phyloP scores from a whole-genome alignment of 1,140 invertebrate species.

The Phthorimaea operculella region DNA sequence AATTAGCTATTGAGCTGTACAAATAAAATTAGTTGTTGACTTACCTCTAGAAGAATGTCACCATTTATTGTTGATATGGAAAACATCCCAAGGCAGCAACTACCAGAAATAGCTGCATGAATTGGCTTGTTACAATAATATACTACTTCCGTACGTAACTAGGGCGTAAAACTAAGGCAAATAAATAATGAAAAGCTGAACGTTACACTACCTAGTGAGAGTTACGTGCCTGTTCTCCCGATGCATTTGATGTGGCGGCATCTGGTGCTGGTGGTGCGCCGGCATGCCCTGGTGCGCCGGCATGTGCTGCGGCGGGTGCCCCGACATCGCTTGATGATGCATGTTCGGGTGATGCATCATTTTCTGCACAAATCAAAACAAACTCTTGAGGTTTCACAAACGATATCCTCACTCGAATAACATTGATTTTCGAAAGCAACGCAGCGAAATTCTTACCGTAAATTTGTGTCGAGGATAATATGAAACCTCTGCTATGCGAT shows the following conservation, averaged over 20 bases:
- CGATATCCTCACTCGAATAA: conserved; percentile 17
- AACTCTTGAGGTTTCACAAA: conserved; percentile 24
- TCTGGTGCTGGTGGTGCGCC: conserved; percentile 54
- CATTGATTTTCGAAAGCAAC: neutral
- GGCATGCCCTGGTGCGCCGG: conserved; percentile 56
- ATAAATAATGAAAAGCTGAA: conserved; percentile 38
- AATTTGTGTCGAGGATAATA: conserved; percentile 37
- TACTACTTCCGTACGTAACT: neutral
- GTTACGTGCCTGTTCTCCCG: conserved; percentile 66
- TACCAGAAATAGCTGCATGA: neutral
- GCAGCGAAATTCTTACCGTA: conserved; percentile 36
- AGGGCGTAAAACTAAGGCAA: conserved; percentile 5
- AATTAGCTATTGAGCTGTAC: no score
- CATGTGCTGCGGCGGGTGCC: conserved; percentile 58
- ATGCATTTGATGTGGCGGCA: conserved; percentile 61
- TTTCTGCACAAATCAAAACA: conserved; percentile 31
- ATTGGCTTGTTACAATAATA: neutral
- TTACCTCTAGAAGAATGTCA: no score
- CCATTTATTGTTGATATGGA: no score
- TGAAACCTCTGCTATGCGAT: conserved; percentile 34
- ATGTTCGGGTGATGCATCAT: conserved; percentile 67
- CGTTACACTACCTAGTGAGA: conserved; percentile 53
- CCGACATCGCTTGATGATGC: conserved; percentile 64
- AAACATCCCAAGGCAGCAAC: no score
- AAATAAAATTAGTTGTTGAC: no score